These are phyloP conservation scores for Bruchidius siliquastri DNA, from an alignment of 2,888 invertebrate genomes.

Conservation along the genomic window DNA sequence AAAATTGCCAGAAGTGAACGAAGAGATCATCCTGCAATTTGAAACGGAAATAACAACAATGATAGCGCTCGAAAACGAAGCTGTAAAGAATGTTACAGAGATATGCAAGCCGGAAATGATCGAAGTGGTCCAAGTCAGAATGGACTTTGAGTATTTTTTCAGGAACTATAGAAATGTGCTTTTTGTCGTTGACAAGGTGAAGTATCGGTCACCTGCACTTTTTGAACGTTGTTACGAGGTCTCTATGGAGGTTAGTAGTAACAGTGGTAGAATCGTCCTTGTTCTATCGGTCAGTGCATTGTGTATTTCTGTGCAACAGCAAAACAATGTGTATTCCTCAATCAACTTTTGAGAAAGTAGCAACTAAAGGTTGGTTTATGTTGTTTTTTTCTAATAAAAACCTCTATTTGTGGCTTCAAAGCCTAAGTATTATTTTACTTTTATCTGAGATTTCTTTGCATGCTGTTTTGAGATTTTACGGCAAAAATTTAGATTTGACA, in stretches of 20 bases:
- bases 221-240: slow-evolving; percentile 57
- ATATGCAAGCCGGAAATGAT: slow-evolving; percentile 47
- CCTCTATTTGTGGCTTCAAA: too few relatives aligned
- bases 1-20: slow-evolving; percentile 50
- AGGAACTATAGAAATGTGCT: slow-evolving; percentile 34
- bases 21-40: slow-evolving; percentile 49
- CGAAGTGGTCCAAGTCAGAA: slow-evolving; percentile 47
- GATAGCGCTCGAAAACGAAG: slow-evolving; percentile 49
- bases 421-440: too few relatives aligned
- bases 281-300: too few relatives aligned
- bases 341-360: too few relatives aligned
- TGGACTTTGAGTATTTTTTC: slow-evolving; percentile 36
- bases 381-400: too few relatives aligned
- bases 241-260: slow-evolving; percentile 39
- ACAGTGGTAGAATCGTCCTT: too few relatives aligned
- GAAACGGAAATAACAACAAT: slow-evolving; percentile 47
- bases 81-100: slow-evolving; percentile 45
- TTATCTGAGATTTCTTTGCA: too few relatives aligned
- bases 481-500: too few relatives aligned
- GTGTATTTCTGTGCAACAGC: too few relatives aligned
- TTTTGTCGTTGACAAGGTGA: slow-evolving; percentile 37
- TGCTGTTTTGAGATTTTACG: too few relatives aligned
- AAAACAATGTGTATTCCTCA: too few relatives aligned
- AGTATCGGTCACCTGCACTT: slow-evolving; percentile 50
- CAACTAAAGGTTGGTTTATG: too few relatives aligned